Evolutionary conservation across 1,140 invertebrate genomes (phyloP).

Genomic region (Drosophila melanogaster): Release_6_plus_ISO1_MT NT_033777.3:11789001-11789500

Average conservation of each 20-base stretch:
- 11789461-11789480: slow-evolving; percentile 81
- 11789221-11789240: slow-evolving; percentile 88
- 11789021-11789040: slow-evolving; percentile 82
- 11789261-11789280: slow-evolving; percentile 42
- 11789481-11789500: slow-evolving; percentile 56
- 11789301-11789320: slow-evolving; percentile 80
- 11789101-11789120: slow-evolving; percentile 90
- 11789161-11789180: slow-evolving; percentile 94
- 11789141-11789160: slow-evolving; percentile 94
- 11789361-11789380: slow-evolving; percentile 72
- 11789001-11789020: slow-evolving; percentile 91
- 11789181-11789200: slow-evolving; percentile 93
- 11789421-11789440: slow-evolving; percentile 76
- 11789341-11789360: slow-evolving; percentile 67
- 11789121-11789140: slow-evolving; percentile 92
- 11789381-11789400: slow-evolving; percentile 73
- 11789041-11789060: not conserved
- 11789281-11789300: slow-evolving; percentile 83
- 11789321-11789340: slow-evolving; percentile 72
- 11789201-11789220: slow-evolving; percentile 95
- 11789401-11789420: slow-evolving; percentile 63
- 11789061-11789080: slow-evolving; percentile 33
- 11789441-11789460: slow-evolving; percentile 82
- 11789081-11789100: slow-evolving; percentile 85
- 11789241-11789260: slow-evolving; percentile 13